phyloP scores from a whole-genome alignment of 1,140 invertebrate genomes.

The Hyles euphorbiae region DNA sequence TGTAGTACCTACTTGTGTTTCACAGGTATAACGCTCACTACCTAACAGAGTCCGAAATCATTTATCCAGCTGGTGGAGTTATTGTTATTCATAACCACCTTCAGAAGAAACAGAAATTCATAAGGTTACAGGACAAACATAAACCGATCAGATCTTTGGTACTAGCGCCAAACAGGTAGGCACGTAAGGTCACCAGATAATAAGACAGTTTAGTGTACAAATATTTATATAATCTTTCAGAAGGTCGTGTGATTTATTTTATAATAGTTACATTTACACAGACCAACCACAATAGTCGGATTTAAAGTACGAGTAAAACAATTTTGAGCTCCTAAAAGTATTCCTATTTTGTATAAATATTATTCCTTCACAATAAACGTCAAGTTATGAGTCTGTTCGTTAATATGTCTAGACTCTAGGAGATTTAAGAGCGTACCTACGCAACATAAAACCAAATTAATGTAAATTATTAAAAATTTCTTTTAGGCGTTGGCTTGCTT shows the following conservation, averaged over 20 bases:
- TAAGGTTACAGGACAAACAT: slow-evolving; percentile 74
- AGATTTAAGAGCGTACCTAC: too few species aligned
- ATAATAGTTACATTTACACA: too few species aligned
- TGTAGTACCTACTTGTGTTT: not conserved
- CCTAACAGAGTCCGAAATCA: slow-evolving; percentile 79
- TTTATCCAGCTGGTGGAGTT: slow-evolving; percentile 82
- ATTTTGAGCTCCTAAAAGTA: too few species aligned
- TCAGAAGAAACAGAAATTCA: slow-evolving; percentile 76
- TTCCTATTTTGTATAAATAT: too few species aligned
- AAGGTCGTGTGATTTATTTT: too few species aligned
- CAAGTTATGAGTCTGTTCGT: too few species aligned
- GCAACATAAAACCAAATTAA: too few species aligned
- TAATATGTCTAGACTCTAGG: too few species aligned
- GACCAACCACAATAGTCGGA: too few species aligned
- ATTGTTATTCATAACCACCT: slow-evolving; percentile 79
- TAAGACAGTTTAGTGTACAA: not conserved
- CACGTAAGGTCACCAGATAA: too few species aligned
- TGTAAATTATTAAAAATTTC: not conserved
- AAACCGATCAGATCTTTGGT: slow-evolving; percentile 75
- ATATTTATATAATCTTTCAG: slow-evolving; percentile 3
- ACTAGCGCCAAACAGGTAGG: slow-evolving; percentile 80
- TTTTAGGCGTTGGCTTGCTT: slow-evolving; percentile 75
- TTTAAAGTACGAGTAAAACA: too few species aligned
- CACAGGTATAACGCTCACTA: slow-evolving; percentile 79
- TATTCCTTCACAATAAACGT: too few species aligned